Evolutionary conservation across 2,888 invertebrate species (phyloP).

Genomic region (Tenodera sinensis): DNA sequence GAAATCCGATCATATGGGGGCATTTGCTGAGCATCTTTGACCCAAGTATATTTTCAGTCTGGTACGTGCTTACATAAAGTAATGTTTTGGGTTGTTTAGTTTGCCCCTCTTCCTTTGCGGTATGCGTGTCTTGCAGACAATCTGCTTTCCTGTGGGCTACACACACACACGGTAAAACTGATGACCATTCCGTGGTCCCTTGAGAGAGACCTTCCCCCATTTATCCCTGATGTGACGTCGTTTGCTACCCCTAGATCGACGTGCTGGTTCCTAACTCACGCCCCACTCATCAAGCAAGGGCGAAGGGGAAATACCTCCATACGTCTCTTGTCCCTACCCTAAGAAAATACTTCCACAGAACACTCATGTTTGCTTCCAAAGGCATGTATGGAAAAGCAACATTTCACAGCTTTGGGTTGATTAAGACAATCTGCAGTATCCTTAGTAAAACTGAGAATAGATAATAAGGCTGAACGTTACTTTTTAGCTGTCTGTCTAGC

Average conservation of each 20-base stretch:
- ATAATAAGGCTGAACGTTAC: too few species aligned
- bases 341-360: neutral
- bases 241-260: constrained; percentile 2
- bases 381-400: too few species aligned
- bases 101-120: neutral
- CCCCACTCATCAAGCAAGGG: neutral
- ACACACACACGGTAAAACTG: neutral
- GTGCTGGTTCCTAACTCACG: neutral
- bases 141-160: neutral
- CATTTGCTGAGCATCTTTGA: too few species aligned
- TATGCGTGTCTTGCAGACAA: neutral
- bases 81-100: neutral
- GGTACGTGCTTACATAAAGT: neutral
- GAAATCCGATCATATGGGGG: too few species aligned
- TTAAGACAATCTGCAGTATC: too few species aligned
- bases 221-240: constrained; percentile 16
- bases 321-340: neutral
- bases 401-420: too few species aligned
- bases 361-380: neutral
- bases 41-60: neutral
- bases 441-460: too few species aligned
- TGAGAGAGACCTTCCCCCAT: constrained; percentile 2
- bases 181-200: neutral
- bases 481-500: too few species aligned
- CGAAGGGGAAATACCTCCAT: neutral